A percentile compares a stretch with the other conserved stretches of the same genome.
Evolutionary conservation across 2,888 invertebrate species (phyloP).

Genomic region (Pollenia griseotomentosa): DNA sequence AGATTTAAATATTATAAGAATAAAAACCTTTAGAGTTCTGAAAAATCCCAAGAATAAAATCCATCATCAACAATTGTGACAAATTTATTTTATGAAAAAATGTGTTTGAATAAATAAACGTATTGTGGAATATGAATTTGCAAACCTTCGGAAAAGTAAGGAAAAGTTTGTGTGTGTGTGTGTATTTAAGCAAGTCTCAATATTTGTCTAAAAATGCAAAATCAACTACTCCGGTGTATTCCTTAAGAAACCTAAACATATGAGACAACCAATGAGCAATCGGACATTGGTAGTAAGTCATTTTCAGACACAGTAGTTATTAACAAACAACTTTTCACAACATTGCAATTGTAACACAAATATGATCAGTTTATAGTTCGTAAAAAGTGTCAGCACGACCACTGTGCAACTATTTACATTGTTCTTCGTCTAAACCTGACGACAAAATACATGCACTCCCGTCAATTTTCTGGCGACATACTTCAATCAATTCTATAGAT

Average conservation of each 20-base stretch:
- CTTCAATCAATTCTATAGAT: slow-evolving; percentile 57
- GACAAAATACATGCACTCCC: slow-evolving; percentile 40
- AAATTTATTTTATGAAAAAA: slow-evolving; percentile 22
- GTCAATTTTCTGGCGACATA: slow-evolving; percentile 69
- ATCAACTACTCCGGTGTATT: too few relatives aligned
- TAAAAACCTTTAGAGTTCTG: neutral
- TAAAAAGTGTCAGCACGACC: neutral
- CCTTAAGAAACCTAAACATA: too few relatives aligned
- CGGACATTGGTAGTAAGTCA: too few relatives aligned
- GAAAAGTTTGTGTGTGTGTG: too few relatives aligned
- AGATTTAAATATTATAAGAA: neutral
- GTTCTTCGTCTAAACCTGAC: slow-evolving; percentile 20
- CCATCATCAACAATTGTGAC: slow-evolving; percentile 11
- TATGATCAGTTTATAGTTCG: neutral
- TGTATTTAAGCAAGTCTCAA: too few relatives aligned
- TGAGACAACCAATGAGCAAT: too few relatives aligned
- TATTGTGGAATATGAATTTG: neutral
- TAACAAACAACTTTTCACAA: neutral
- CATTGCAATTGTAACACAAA: neutral
- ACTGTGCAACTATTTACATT: slow-evolving; percentile 45
- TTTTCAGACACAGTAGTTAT: neutral
- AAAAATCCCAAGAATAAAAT: neutral
- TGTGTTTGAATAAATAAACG: neutral
- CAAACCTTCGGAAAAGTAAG: too few relatives aligned
- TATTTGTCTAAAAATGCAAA: too few relatives aligned